A percentile compares a stretch with the other conserved stretches of the same genome.
Conservation (phyloP, 2,888 invertebrate genomes). For the Drosophila hamatofila region DNA sequence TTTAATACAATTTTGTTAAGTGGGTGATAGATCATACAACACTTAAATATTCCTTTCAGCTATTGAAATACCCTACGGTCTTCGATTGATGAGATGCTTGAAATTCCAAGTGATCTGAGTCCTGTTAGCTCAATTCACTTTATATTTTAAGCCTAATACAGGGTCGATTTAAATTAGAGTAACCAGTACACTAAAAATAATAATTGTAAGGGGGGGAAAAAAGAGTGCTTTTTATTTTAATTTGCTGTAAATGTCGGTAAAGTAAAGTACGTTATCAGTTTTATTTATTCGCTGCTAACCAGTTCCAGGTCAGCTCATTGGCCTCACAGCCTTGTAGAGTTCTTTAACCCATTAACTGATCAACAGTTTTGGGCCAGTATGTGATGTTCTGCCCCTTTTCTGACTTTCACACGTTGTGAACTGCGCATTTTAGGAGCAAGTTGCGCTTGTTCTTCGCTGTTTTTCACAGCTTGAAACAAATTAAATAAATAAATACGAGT, state of each 20-base stretch:
- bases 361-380: neutral
- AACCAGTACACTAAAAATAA: neutral
- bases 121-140: too few relatives aligned
- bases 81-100: too few relatives aligned
- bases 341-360: constrained; percentile 14
- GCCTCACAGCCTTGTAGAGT: constrained; percentile 25
- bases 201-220: neutral
- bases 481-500: neutral
- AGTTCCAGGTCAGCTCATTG: constrained; percentile 26
- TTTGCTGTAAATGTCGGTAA: neutral
- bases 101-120: too few relatives aligned
- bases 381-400: neutral
- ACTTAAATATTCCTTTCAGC: too few relatives aligned
- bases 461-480: neutral
- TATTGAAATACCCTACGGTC: neutral
- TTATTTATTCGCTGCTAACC: constrained; percentile 12
- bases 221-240: neutral
- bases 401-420: neutral
- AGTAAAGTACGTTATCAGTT: neutral
- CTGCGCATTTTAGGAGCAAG: neutral
- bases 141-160: too few relatives aligned
- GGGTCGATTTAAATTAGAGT: neutral
- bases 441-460: neutral
- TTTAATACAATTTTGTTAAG: neutral
- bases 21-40: too few relatives aligned